Evolutionary conservation across 2,113 vertebrate species (phyloP).

Genomic region (Elephas maximus): DNA sequence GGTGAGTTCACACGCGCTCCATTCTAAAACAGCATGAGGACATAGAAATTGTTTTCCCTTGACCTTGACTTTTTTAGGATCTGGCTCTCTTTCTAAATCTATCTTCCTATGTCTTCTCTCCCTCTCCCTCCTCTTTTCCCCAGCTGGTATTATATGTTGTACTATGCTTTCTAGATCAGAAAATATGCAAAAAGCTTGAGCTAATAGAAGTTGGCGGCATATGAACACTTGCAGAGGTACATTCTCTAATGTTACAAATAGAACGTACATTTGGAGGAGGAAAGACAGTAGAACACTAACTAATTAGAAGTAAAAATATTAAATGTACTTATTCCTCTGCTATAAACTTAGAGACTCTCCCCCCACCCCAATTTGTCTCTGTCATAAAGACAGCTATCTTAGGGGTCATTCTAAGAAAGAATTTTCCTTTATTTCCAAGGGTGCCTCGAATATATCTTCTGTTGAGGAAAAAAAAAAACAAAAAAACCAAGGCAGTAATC

Average conservation of each 20-base stretch:
- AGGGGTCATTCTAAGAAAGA: slow-evolving; percentile 53
- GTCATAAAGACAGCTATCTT: slow-evolving; percentile 64
- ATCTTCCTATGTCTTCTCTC: background rate
- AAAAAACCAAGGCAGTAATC: background rate
- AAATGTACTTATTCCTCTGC: background rate
- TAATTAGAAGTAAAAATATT: slow-evolving; percentile 77
- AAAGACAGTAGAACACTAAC: slow-evolving; percentile 80
- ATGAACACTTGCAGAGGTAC: slow-evolving; percentile 51
- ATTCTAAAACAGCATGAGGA: rapidly evolving
- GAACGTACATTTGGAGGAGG: slow-evolving; percentile 15
- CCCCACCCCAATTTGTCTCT: background rate
- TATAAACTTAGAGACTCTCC: slow-evolving; percentile 22
- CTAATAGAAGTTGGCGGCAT: slow-evolving; percentile 81
- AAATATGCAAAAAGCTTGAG: slow-evolving; percentile 71
- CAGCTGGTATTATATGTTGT: background rate
- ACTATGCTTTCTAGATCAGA: slow-evolving; percentile 31
- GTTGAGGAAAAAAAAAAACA: background rate
- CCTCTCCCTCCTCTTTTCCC: background rate
- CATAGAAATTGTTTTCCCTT: background rate
- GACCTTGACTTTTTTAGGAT: background rate
- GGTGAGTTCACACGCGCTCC: background rate
- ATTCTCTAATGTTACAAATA: slow-evolving; percentile 78
- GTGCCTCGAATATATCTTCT: slow-evolving; percentile 57
- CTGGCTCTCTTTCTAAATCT: background rate
- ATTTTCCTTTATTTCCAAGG: slow-evolving; percentile 4